These are phyloP conservation scores for Cricetomys ansorgei DNA, from an alignment of 2,113 vertebrate genomes.

Conservation along the genomic window DNA sequence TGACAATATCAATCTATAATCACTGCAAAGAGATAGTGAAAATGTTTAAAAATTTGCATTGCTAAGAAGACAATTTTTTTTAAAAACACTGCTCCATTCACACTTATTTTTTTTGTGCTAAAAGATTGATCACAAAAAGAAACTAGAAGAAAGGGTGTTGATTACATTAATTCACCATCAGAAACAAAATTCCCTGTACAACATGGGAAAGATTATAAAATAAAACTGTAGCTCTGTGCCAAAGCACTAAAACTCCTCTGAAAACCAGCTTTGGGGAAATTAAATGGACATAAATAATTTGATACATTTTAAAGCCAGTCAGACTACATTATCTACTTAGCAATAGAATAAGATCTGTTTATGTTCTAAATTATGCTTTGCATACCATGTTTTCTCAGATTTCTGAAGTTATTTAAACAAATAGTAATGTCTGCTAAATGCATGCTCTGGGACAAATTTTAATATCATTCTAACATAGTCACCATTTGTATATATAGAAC, in stretches of 20 bases:
- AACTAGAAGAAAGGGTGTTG: conserved; percentile 29
- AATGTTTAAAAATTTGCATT: neutral
- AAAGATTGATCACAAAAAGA: conserved; percentile 54
- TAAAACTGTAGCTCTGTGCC: conserved; percentile 54
- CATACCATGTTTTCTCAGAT: conserved; percentile 20
- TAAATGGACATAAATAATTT: conserved; percentile 69
- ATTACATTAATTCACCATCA: conserved; percentile 43
- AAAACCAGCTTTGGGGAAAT: conserved; percentile 66
- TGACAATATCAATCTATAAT: conserved; percentile 11
- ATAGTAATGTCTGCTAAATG: conserved; percentile 68
- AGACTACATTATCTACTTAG: conserved; percentile 64
- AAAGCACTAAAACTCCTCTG: conserved; percentile 42
- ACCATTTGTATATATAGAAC: conserved; percentile 33
- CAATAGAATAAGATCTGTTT: conserved; percentile 34
- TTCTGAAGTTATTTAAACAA: conserved; percentile 71
- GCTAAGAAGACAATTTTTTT: neutral
- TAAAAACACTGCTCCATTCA: conserved; percentile 36
- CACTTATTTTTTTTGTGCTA: conserved; percentile 5
- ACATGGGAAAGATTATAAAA: conserved; percentile 59
- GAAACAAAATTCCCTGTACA: conserved; percentile 51
- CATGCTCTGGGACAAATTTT: conserved; percentile 57
- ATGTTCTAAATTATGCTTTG: conserved; percentile 61
- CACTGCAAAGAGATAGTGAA: neutral
- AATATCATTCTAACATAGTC: conserved; percentile 58
- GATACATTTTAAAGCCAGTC: conserved; percentile 58